Base-by-base conservation (phyloP, 2,888 invertebrate genomes). In the Athrips mouffetella region DNA sequence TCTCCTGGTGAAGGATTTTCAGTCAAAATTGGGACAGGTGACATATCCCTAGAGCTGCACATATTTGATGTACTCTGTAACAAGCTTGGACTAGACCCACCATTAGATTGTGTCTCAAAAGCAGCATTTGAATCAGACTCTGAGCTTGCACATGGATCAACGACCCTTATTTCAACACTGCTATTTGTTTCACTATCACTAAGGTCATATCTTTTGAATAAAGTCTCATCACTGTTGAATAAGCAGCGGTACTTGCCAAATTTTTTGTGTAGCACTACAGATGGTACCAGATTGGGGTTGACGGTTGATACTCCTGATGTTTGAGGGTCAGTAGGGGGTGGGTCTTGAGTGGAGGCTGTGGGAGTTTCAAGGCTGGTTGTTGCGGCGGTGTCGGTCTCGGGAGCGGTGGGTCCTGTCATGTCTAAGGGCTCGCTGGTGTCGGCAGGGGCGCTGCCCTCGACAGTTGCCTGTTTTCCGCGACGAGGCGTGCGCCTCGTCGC, bases 241-340 rank as follows among this genome's bases (percentile, higher is more conserved):
- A 90, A 67, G 62, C 88, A 89, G 27, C 90, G 75, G 62, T 89
- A 90, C 71, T 90, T 90, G 33, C 90, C 90, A 63, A 90, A 90
- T 62, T 90, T 90, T 60, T 90, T 90, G 64, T 90, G 90, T 48
- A 81, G 62, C 47, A 79, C 81, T 58, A 86, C 76, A 41, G 75
- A 57, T 53, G 80, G 80, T 40, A 75, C 65, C 59, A 64, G 70
- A 50, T 62, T 64, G 45, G 73, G 62, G 54, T 78, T 80, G 15
- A 58, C 56, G 27, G 57, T 51, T 13, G 62, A 50, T 27, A 54
- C 31, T 47, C 61, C 64, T 42, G 73, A 57, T 45, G 64, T 54
- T 47, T 70, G 66, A 20, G 61, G 57, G 4, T 64, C 62, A 31
- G 58, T 25, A 10, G 54, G 42, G 6, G 58, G 40, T 29, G 61